A percentile compares a stretch with the other conserved stretches of the same genome.
phyloP scores from a whole-genome alignment of 2,113 vertebrate genomes.

The Mesocricetus auratus region DNA sequence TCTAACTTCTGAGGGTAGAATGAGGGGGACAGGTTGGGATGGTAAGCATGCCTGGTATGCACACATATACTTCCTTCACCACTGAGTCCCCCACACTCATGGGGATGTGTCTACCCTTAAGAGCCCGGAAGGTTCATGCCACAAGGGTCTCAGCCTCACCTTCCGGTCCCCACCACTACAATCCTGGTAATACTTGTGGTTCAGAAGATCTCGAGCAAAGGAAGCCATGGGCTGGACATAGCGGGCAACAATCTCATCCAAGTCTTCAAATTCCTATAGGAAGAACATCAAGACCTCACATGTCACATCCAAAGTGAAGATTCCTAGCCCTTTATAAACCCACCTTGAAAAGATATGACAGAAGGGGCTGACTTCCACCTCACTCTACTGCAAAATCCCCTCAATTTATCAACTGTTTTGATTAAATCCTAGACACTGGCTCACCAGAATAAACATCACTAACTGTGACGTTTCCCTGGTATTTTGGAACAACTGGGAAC shows the following conservation, averaged over 20 bases:
- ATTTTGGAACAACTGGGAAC: not conserved
- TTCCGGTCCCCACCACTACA: slow-evolving; percentile 94
- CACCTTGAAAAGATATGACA: not conserved
- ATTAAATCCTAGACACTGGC: not conserved
- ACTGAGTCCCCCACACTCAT: slow-evolving; percentile 40
- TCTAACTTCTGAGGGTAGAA: slow-evolving; percentile 94
- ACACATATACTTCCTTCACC: slow-evolving; percentile 25
- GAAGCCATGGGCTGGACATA: slow-evolving; percentile 99
- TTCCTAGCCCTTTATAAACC: not conserved
- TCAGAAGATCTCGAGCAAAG: slow-evolving; percentile 96
- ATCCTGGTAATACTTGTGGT: slow-evolving; percentile 98
- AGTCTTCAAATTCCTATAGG: slow-evolving; percentile 97
- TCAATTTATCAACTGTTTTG: not conserved
- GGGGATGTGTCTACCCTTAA: slow-evolving; percentile 19
- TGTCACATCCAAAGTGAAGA: not conserved
- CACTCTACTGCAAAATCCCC: not conserved
- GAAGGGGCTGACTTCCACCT: not conserved
- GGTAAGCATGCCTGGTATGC: slow-evolving; percentile 62
- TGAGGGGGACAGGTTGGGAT: slow-evolving; percentile 71
- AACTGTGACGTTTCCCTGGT: not conserved
- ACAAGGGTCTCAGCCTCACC: slow-evolving; percentile 84
- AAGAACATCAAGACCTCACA: slow-evolving; percentile 42
- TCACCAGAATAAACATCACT: not conserved
- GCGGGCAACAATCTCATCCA: slow-evolving; percentile 98
- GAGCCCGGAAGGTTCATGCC: not conserved